Base-by-base conservation (phyloP, 2,113 vertebrate genomes). In the Aegotheles bennettii region DNA sequence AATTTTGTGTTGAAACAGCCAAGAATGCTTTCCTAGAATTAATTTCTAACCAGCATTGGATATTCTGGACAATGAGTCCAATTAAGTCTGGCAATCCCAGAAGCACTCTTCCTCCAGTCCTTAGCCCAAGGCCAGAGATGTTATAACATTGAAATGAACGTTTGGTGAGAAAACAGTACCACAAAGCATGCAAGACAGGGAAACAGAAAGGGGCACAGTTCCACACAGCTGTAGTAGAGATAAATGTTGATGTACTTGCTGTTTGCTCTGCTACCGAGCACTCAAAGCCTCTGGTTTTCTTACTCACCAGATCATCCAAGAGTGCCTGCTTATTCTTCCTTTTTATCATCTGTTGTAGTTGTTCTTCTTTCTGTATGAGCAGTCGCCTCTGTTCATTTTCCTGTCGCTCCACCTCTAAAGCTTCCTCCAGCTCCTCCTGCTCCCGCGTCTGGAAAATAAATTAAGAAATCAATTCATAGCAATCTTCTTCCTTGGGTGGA, bases 311-410 rank as follows among this genome's bases (percentile, higher is more conserved):
- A 94, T 99, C 98, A 95, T 99, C 99, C 95, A 99, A 97, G 83
- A 99, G 98, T 42, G 99, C 98, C 96, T 99, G 99, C 86, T 99
- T 99, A 97, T 98, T 99, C 97, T 99, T 99, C 96, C 98, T 98
- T 97, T 99, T 99, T 33, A 98, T 97, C 95, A 99, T 97, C 79
- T 99, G 99, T 40, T 99, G 99, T 65, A 99, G 97, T 94, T 99
- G 98, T 40, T 99, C 99, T 80, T 99, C 99, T 92, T 99, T 99
- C 94, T 99, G 98, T 21, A 98, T 95, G 33, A 98, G 97, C 10
- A 99, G 96, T 20, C 99, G 97, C 83, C 98, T 98, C 92, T 99
- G 98, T 93, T 99, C 99, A 9, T 93, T 98, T 82, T 98, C 98
- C 94, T 99, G 98, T 87, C 99, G 98, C 96, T 99, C 99, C 20